Base-by-base conservation (phyloP, 2,888 invertebrate species). In the Aleiodes alternator region DNA sequence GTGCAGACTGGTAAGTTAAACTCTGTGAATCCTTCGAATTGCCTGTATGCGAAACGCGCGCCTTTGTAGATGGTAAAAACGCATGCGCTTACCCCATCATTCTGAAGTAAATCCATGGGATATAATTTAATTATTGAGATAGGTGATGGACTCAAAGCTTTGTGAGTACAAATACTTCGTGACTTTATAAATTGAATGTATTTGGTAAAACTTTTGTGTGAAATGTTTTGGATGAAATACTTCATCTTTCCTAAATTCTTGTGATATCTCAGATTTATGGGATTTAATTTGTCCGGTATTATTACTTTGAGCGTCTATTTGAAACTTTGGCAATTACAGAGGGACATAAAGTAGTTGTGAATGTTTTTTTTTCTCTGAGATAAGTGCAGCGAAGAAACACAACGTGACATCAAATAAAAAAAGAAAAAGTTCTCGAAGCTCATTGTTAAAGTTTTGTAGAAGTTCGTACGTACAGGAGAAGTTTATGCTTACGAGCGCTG, bases 61-160 rank as follows among this genome's bases (percentile, higher is more conserved):
- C 38, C 56, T 7, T 7, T 23, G 23, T 23, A 23, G 3, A 59
- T 23, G n/a, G 69, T 4, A 34, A 70, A 72, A 73, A 72, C 77
- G 80, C 80, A 78, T 78, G 80, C 80, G 80, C 78, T 56, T 34
- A 56, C 34, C 11, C 4, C 23, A 23, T 68, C 11, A 51, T 68
- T 68, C 12, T 51, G 9, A 8, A n/a, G 31, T 51, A 51, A 68
- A 68, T 34, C 48, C 64, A 23, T 16, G 43, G 48, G 14, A 48
- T 43, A 43, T 12, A 23, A 16, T 43, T 64, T 14, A 43, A 43
- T 8, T 48, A 48, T 9, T 64, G 16, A 43, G 16, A 16, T 48
- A 43, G 16, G 43, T 48, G 64, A 48, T 48, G 64, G 43, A 48
- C 11, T 8, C 16, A 9, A 23, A 7, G 64, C 11, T 8, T 64